Conservation (phyloP, 2,113 vertebrate genomes). For the Variabilichromis moorii region DNA sequence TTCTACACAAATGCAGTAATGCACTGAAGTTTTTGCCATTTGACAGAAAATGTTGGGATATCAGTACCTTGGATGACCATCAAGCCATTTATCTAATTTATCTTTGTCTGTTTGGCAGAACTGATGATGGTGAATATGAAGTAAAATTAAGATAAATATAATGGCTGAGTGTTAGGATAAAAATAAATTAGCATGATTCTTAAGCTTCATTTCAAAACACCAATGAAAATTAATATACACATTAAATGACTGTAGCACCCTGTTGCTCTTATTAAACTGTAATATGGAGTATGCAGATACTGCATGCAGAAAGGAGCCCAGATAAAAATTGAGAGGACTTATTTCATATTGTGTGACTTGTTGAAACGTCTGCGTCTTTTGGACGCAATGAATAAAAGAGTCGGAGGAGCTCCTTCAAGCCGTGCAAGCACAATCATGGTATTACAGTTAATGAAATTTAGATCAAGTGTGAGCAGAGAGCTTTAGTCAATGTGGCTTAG, state of each 20-base stretch:
- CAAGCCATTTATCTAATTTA: not conserved
- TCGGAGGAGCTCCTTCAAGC: conserved; percentile 29
- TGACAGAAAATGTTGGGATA: not conserved
- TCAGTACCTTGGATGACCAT: not conserved
- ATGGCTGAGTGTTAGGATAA: not conserved
- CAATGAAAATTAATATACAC: not conserved
- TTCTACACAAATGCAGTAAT: not conserved
- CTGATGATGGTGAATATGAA: not conserved
- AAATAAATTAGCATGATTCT: not conserved
- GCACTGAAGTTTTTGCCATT: not conserved
- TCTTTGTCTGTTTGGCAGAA: not conserved
- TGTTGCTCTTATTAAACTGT: not conserved
- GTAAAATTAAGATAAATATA: not conserved
- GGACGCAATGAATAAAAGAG: not conserved
- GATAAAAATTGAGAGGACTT: not conserved
- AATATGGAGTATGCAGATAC: not conserved
- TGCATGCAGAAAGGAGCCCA: not conserved
- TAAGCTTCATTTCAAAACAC: not conserved
- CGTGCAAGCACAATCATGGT: conserved; percentile 7
- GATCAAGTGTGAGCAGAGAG: conserved; percentile 37
- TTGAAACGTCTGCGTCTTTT: not conserved
- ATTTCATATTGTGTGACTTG: not conserved
- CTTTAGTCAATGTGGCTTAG: conserved; percentile 29
- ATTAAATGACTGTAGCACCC: not conserved
- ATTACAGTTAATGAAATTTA: conserved; percentile 56